phyloP scores from a whole-genome alignment of 2,113 vertebrate species.

The Circaetus gallicus region DNA sequence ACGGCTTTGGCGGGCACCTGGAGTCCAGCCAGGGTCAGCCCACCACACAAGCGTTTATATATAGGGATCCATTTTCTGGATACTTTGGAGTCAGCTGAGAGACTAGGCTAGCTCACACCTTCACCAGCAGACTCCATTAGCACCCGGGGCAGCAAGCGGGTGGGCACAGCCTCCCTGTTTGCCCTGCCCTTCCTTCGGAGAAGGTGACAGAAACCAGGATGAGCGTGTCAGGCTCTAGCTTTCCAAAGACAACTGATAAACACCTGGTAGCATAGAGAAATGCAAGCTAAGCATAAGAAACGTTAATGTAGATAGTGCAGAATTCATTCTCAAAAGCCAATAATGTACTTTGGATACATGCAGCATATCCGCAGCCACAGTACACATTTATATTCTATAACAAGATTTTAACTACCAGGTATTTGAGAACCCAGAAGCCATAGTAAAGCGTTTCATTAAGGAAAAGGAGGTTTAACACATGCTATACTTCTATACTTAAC shows the following conservation, averaged over 20 bases:
- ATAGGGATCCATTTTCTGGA: background rate
- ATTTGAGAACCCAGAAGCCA: background rate
- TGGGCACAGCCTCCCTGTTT: background rate
- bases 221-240: background rate
- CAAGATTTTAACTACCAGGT: background rate
- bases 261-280: background rate
- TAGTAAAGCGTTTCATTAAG: background rate
- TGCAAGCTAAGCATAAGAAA: background rate
- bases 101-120: background rate
- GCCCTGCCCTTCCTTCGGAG: background rate
- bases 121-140: background rate
- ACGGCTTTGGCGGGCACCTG: no score
- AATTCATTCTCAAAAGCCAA: background rate
- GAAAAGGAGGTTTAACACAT: background rate
- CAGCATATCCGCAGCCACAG: background rate
- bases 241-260: background rate
- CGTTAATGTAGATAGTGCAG: background rate
- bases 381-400: background rate
- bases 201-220: background rate
- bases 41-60: background rate
- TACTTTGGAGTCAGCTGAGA: background rate
- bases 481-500: background rate
- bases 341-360: background rate
- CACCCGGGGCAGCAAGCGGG: background rate
- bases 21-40: no score